These are phyloP conservation scores for Riparia riparia DNA, from an alignment of 2,113 vertebrate species.

Conservation along the genomic window DNA sequence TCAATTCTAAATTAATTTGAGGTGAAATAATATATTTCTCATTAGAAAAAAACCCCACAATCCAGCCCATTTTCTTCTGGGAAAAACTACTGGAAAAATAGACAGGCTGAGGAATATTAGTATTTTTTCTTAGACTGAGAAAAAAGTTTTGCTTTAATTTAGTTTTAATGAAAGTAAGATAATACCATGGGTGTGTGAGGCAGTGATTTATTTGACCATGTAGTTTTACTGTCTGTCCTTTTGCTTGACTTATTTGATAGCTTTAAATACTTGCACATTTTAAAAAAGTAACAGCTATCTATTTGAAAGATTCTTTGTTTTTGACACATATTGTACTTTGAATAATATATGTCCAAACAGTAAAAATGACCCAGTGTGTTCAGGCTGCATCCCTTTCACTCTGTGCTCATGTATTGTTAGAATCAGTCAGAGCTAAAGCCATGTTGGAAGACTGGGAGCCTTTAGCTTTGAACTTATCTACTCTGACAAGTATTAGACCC, in stretches of 20 bases:
- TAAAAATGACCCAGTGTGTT: neutral
- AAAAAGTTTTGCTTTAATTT: neutral
- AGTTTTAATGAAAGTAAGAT: neutral
- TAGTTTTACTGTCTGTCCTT: neutral
- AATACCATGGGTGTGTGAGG: neutral
- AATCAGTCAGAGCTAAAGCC: neutral
- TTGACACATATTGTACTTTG: neutral
- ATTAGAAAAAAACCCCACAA: neutral
- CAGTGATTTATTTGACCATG: neutral
- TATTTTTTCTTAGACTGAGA: neutral
- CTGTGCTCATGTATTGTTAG: fast-evolving
- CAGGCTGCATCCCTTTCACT: neutral
- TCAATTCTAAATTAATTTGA: slow-evolving; percentile 61
- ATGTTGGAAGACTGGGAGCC: neutral
- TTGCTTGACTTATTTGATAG: neutral
- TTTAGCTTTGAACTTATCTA: neutral
- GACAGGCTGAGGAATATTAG: neutral
- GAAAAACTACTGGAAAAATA: neutral
- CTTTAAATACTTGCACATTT: neutral
- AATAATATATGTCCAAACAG: neutral
- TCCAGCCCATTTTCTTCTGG: neutral
- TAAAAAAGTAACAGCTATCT: neutral
- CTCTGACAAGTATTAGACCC: neutral
- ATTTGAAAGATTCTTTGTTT: neutral
- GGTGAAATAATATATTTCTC: slow-evolving; percentile 15